These are phyloP conservation scores for Drosophila tropicalis DNA, from an alignment of 1,140 invertebrate species.

Conservation along the genomic window DNA sequence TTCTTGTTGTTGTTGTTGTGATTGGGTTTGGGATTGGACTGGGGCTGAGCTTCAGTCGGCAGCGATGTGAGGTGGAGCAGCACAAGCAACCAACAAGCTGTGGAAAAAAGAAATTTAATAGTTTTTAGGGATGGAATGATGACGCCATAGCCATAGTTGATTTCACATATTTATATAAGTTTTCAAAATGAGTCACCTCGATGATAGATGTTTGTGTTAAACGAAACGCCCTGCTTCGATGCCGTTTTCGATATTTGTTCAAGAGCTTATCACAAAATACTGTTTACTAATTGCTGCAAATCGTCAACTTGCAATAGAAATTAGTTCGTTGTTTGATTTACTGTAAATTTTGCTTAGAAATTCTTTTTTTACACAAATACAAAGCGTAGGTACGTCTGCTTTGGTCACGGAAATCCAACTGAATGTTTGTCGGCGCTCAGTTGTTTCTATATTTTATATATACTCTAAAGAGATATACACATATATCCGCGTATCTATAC, in stretches of 20 bases:
- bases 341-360: neutral
- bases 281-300: constrained; percentile 13
- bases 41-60: neutral
- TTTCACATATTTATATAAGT: constrained; percentile 71
- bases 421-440: constrained; percentile 25
- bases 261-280: constrained; percentile 28
- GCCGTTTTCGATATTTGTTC: constrained; percentile 42
- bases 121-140: neutral
- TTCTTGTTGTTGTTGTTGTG: too few species aligned
- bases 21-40: neutral
- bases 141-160: constrained; percentile 17
- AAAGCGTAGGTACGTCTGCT: neutral
- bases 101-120: constrained; percentile 20
- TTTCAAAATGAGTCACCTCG: constrained; percentile 65
- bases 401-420: constrained; percentile 42
- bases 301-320: constrained; percentile 40
- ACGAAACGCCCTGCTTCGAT: constrained; percentile 42
- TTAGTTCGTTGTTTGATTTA: constrained; percentile 1
- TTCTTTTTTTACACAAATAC: neutral
- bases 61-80: constrained; percentile 34
- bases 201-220: constrained; percentile 28
- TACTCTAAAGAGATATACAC: neutral
- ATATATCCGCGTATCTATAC: constrained; percentile 9
- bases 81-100: constrained; percentile 49
- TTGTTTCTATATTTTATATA: constrained; percentile 23